These are phyloP conservation scores for Villa cingulata DNA, from an alignment of 2,888 invertebrate genomes.

Conservation along the genomic window DNA sequence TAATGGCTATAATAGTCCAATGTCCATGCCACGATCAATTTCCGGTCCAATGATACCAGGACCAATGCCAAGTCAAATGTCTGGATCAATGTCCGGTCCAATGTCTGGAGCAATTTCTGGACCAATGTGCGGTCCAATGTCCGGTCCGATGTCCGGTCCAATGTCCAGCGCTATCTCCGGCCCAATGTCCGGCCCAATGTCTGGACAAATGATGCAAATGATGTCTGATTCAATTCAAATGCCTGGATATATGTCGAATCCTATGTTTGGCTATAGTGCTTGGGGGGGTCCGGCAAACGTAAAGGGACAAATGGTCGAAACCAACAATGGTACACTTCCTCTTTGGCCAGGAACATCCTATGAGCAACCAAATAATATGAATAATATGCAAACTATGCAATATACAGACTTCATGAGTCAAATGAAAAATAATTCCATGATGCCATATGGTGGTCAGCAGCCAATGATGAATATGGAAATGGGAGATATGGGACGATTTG, in stretches of 20 bases:
- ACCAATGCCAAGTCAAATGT: not conserved
- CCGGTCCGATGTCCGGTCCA: not conserved
- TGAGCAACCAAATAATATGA: not conserved
- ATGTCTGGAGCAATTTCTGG: not conserved
- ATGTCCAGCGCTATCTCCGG: not conserved
- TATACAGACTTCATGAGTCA: no score
- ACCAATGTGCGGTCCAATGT: no score
- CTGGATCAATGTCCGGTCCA: not conserved
- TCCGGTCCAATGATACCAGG: no score
- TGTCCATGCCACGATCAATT: no score
- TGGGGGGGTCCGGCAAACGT: not conserved
- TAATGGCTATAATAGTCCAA: not conserved
- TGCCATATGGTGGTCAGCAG: not conserved
- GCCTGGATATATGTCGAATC: no score
- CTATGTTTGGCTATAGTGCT: not conserved
- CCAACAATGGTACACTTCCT: not conserved
- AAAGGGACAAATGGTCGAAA: not conserved
- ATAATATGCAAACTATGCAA: no score
- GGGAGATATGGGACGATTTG: not conserved
- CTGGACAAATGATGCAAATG: no score
- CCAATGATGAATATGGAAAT: not conserved
- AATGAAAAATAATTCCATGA: not conserved
- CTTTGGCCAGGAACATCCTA: not conserved
- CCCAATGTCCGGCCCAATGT: no score
- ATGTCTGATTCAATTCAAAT: no score